Evolutionary conservation across 2,797 vertebrate species (phyloP).

Genomic region (Chlorospingus semifuscus): DNA sequence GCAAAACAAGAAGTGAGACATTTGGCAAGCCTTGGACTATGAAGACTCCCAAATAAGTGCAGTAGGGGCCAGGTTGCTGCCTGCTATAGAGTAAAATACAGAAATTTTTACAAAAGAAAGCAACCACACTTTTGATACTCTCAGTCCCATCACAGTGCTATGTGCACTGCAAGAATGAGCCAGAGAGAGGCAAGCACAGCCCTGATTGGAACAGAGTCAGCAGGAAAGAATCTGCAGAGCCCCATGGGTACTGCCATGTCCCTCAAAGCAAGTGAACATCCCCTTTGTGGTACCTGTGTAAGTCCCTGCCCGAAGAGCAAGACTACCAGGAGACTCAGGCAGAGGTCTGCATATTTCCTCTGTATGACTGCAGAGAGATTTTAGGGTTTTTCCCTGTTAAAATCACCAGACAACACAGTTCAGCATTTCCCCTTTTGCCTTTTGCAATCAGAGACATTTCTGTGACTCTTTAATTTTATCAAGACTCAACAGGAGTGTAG

Average conservation of each 20-base stretch:
- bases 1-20: background rate
- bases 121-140: background rate
- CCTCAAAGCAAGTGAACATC: background rate
- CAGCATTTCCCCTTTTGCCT: background rate
- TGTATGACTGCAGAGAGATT: background rate
- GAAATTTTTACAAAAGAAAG: background rate
- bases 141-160: background rate
- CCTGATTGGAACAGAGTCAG: background rate
- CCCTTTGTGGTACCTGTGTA: background rate
- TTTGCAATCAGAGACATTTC: background rate
- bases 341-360: background rate
- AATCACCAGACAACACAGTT: background rate
- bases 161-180: background rate
- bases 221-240: background rate
- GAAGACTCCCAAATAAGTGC: background rate
- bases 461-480: background rate
- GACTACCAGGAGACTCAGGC: background rate
- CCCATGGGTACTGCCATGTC: background rate
- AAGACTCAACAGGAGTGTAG: background rate
- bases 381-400: background rate
- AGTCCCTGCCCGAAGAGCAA: background rate
- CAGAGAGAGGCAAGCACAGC: background rate
- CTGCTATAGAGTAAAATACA: background rate
- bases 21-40: background rate
- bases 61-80: background rate